phyloP scores from a whole-genome alignment of 2,113 vertebrate genomes.

The Malurus alboscapulatus region DNA sequence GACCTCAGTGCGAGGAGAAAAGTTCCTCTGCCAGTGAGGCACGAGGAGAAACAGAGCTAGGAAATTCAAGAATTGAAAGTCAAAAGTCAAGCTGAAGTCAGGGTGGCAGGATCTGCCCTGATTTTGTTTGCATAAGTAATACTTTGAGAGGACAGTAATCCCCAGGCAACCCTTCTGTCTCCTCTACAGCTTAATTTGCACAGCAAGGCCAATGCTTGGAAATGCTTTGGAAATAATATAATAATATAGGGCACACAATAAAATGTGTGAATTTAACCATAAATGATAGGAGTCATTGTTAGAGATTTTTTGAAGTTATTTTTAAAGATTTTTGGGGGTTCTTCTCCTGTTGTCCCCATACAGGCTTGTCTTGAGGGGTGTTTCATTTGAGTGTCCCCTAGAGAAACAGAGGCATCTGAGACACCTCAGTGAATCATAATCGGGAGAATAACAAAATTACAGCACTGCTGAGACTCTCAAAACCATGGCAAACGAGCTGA shows the following conservation, averaged over 20 bases:
- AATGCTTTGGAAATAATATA: not conserved
- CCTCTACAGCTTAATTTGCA: not conserved
- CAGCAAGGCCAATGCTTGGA: not conserved
- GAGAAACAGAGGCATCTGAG: not conserved
- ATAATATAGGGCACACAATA: not conserved
- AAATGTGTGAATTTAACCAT: not conserved
- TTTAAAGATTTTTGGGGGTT: not conserved
- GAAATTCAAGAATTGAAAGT: not conserved
- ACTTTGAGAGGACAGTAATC: not conserved
- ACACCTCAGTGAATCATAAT: not conserved
- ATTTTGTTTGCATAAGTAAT: not conserved
- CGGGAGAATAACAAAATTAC: not conserved
- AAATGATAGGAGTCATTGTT: not conserved
- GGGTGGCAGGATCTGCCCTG: not conserved
- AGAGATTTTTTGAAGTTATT: not conserved
- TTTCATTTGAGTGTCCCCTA: not conserved
- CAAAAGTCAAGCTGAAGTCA: not conserved
- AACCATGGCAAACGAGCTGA: not conserved
- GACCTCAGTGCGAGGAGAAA: not conserved
- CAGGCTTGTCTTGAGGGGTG: fast-evolving
- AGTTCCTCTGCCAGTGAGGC: not conserved
- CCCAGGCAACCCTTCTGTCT: not conserved
- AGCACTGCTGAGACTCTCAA: not conserved
- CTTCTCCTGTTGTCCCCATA: not conserved
- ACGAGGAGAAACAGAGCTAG: not conserved